Evolutionary conservation across 2,888 invertebrate genomes (phyloP).

Genomic region (Acronicta alni): DNA sequence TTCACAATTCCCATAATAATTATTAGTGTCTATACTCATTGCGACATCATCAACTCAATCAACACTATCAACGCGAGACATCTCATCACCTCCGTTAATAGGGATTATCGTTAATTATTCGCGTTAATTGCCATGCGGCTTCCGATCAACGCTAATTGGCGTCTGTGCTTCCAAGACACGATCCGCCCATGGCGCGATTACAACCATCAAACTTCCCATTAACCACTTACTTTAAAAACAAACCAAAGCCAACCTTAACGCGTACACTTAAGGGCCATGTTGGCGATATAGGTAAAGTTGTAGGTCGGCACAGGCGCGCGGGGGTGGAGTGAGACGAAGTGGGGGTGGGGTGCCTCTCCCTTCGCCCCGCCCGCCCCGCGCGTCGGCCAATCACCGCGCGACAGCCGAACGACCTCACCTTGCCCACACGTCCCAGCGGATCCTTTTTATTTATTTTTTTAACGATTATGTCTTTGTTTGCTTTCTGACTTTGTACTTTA

Average conservation of each 20-base stretch:
- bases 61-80: conserved; percentile 43
- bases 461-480: conserved; percentile 69
- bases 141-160: conserved; percentile 85
- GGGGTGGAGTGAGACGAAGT: conserved; percentile 80
- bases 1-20: background rate
- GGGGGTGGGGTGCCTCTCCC: conserved; percentile 79
- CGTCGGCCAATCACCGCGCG: conserved; percentile 78
- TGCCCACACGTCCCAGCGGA: conserved; percentile 83
- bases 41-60: conserved; percentile 7
- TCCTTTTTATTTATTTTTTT: conserved; percentile 75
- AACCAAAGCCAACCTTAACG: conserved; percentile 68
- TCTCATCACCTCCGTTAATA: conserved; percentile 51
- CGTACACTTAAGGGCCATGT: conserved; percentile 63
- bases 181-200: conserved; percentile 88
- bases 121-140: conserved; percentile 76
- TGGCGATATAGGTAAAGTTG: conserved; percentile 73
- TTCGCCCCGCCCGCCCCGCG: conserved; percentile 80
- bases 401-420: conserved; percentile 82
- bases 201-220: conserved; percentile 78
- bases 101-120: conserved; percentile 72
- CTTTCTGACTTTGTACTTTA: conserved; percentile 55
- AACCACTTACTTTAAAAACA: conserved; percentile 58
- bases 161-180: conserved; percentile 79
- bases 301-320: conserved; percentile 72
- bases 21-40: background rate